Evolutionary conservation across 2,113 vertebrate species (phyloP), one percentile per base, ranked within the genome.

Genomic region (Ifrita kowaldi): DNA sequence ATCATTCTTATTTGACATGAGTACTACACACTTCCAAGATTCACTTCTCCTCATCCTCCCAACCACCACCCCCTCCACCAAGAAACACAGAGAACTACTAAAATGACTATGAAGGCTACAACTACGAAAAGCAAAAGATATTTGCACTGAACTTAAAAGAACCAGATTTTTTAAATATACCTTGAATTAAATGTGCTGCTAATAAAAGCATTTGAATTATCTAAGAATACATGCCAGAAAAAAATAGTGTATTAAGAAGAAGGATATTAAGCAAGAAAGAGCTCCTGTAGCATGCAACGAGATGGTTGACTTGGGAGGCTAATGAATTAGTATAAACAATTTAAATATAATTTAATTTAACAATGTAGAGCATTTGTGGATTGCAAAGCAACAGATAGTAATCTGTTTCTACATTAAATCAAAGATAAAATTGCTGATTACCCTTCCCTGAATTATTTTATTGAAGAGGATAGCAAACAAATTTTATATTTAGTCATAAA

Each of bases 261-360:
- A 67, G 13, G 26, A 57, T 74, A 91, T 76, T 78, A 91, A 87
- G 39, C 42, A 92, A 94, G 44, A 50, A 95, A 93, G 37, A 53
- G 56, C 21, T 95, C 71, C 35, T 89, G 32, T 50, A 90, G 64
- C 59, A 91, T 20, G 65, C 81, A 91, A 84, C 80, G 75, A 91
- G 75, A 94, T 90, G 76, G 91, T 28, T 97, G 90, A 94, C 95
- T 94, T 93, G 94, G 95, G 89, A 97, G 59, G 55, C 67, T 95
- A 97, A 97, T 96, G 82, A 97, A 97, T 95, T 96, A 94, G 55
- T 67, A 69, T 79, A 93, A 96, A 90, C 95, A 95, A 96, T 96
- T 96, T 94, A 90, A 88, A 80, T 41, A 57, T 94, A 95, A 95
- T 97, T 94, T 92, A 95, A 95, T 95, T 94, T 95, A 96, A 95